Percentiles rank a stretch among this genome's conserved stretches.
phyloP scores from a whole-genome alignment of 2,113 vertebrate species.

The Nesoenas mayeri region DNA sequence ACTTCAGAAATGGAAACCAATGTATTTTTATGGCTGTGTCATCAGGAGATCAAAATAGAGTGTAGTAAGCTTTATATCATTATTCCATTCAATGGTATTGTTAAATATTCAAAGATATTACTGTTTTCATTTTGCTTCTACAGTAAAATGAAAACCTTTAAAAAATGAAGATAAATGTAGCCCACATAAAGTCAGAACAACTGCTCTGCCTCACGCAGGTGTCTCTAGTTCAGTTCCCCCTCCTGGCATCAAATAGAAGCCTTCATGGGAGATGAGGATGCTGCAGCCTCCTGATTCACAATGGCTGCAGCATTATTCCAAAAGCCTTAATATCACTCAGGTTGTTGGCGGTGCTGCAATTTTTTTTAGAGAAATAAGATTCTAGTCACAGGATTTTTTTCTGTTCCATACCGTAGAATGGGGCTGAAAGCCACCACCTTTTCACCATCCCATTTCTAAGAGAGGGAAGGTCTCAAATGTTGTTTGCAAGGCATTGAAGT shows the following conservation, averaged over 20 bases:
- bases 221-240: not conserved
- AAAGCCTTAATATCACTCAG: not conserved
- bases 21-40: not conserved
- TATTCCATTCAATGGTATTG: not conserved
- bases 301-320: not conserved
- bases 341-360: not conserved
- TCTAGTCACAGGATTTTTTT: not conserved
- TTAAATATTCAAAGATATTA: not conserved
- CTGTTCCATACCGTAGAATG: not conserved
- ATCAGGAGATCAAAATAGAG: not conserved
- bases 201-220: not conserved
- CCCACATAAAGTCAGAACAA: not conserved
- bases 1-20: not conserved
- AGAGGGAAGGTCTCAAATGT: not conserved
- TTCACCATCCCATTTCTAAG: not conserved
- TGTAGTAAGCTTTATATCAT: not conserved
- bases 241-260: not conserved
- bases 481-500: not conserved
- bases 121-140: conserved; percentile 1
- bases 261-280: not conserved
- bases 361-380: not conserved
- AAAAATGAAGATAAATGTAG: not conserved
- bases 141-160: conserved; percentile 9
- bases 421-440: not conserved
- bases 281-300: not conserved